Evolutionary conservation across 1,140 invertebrate species (phyloP).

Genomic region (Drosophila funebris): DNA sequence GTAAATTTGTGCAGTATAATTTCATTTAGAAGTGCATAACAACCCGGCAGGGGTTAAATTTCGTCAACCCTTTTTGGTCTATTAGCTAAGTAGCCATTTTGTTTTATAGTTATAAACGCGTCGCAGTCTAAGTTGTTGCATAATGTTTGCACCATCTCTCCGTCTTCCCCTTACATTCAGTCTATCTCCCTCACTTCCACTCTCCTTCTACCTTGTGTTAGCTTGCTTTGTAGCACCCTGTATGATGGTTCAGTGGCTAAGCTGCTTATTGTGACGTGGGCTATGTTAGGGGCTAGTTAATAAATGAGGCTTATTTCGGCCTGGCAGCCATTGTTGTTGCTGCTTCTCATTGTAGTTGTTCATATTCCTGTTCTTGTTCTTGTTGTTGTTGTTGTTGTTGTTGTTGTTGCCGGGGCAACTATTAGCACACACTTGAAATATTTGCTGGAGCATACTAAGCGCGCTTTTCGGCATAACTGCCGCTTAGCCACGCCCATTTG

Average conservation of each 20-base stretch:
- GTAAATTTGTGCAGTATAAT: slow-evolving; percentile 62
- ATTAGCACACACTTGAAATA: slow-evolving; percentile 58
- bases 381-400: slow-evolving; percentile 16
- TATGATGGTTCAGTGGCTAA: slow-evolving; percentile 60
- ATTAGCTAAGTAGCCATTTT: slow-evolving; percentile 82
- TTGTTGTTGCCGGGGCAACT: slow-evolving; percentile 39
- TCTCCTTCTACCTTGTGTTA: slow-evolving; percentile 1
- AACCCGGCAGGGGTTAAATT: slow-evolving; percentile 67
- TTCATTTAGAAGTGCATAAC: slow-evolving; percentile 65
- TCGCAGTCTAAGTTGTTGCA: slow-evolving; percentile 54
- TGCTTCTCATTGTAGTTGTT: slow-evolving; percentile 25
- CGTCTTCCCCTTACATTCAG: slow-evolving; percentile 16
- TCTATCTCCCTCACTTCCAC: too few relatives aligned
- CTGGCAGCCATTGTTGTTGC: slow-evolving; percentile 51
- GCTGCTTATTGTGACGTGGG: slow-evolving; percentile 64
- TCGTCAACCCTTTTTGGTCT: slow-evolving; percentile 61
- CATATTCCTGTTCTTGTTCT: slow-evolving; percentile 23
- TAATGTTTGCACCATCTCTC: slow-evolving; percentile 45
- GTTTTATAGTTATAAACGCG: slow-evolving; percentile 35
- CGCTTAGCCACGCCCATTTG: slow-evolving; percentile 72
- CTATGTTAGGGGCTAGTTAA: slow-evolving; percentile 65
- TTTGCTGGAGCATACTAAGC: slow-evolving; percentile 42
- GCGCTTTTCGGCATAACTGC: slow-evolving; percentile 64
- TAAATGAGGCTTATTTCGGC: slow-evolving; percentile 72
- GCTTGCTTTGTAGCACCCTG: slow-evolving; percentile 28